Evolutionary conservation across 2,888 invertebrate genomes (phyloP).

Genomic region (Stenotaenia linearis): DNA sequence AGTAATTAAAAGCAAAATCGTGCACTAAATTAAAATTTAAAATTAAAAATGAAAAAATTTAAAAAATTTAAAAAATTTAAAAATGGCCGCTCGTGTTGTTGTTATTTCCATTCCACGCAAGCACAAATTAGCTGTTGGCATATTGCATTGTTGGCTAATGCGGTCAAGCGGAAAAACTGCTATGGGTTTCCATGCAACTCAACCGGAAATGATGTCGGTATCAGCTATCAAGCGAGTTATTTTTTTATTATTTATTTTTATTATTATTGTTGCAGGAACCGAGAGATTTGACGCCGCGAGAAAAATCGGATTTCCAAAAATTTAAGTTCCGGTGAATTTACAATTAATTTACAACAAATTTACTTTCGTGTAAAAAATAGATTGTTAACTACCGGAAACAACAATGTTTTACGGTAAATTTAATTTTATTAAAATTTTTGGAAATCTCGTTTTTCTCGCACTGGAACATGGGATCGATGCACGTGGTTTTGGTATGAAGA

Average conservation of each 20-base stretch:
- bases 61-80: no score
- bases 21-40: neutral
- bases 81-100: neutral
- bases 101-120: neutral
- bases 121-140: neutral
- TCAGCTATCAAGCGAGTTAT: neutral
- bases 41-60: no score
- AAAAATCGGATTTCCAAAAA: no score
- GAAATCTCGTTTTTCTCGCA: no score
- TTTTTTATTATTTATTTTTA: neutral
- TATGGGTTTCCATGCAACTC: neutral
- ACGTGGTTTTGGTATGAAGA: neutral
- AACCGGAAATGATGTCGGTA: neutral
- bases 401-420: neutral
- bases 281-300: no score
- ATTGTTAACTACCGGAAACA: neutral
- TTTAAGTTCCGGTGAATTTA: no score
- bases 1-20: neutral
- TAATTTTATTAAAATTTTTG: neutral
- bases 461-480: neutral
- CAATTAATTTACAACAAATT: no score
- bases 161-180: neutral
- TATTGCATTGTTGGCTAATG: neutral
- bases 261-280: neutral
- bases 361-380: no score